Conservation (phyloP, 23 tunicate species). For the Phallusia fumigata region DNA sequence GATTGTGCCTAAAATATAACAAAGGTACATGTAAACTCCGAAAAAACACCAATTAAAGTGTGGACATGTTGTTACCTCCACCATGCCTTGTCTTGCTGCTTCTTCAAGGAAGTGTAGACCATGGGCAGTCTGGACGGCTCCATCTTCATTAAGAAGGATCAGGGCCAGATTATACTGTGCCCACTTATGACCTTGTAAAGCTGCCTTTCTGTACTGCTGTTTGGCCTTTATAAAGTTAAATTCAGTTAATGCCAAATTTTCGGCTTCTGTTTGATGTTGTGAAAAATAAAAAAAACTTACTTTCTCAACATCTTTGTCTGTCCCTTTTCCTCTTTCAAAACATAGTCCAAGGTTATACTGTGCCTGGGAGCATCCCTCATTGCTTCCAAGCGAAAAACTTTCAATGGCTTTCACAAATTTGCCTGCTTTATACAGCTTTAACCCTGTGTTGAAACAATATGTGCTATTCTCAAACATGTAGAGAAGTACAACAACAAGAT, state of each 20-base stretch:
- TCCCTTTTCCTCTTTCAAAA: slow-evolving; percentile 48
- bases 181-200: slow-evolving; percentile 35
- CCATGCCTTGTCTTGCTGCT: slow-evolving; percentile 39
- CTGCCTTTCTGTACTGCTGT: slow-evolving; percentile 30
- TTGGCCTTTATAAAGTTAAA: slow-evolving; percentile 22
- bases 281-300: neutral
- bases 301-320: slow-evolving; percentile 21
- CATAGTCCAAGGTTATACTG: slow-evolving; percentile 53
- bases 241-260: neutral
- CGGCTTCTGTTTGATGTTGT: neutral
- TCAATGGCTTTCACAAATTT: slow-evolving; percentile 26
- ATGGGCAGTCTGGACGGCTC: neutral
- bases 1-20: slow-evolving; percentile 41
- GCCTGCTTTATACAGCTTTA: slow-evolving; percentile 24
- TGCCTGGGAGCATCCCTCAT: slow-evolving; percentile 33
- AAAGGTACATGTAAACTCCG: neutral
- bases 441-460: slow-evolving; percentile 10
- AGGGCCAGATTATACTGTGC: slow-evolving; percentile 61
- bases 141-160: slow-evolving; percentile 17
- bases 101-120: slow-evolving; percentile 31
- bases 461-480: neutral
- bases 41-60: no score
- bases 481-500: no score
- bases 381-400: slow-evolving; percentile 38
- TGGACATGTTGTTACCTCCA: slow-evolving; percentile 12